Evolutionary conservation across 2,113 vertebrate genomes (phyloP).

Genomic region (Rhinolophus ferrumequinum): DNA sequence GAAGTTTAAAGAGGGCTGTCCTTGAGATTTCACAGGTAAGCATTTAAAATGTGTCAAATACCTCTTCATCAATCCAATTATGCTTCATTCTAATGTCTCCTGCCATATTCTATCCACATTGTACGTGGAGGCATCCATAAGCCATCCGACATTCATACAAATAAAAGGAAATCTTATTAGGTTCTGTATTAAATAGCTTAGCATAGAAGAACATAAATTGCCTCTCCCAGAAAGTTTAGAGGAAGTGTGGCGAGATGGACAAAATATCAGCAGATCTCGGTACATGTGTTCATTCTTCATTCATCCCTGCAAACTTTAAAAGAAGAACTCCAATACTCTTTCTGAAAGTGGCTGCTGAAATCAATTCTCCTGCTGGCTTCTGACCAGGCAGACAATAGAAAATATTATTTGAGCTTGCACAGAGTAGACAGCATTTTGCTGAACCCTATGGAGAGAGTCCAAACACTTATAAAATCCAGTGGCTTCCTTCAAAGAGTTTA

Average conservation of each 20-base stretch:
- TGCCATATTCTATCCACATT: background rate
- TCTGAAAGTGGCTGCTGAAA: background rate
- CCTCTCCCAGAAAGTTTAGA: background rate
- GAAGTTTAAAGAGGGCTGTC: background rate
- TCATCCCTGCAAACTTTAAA: background rate
- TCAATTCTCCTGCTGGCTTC: background rate
- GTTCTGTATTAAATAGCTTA: background rate
- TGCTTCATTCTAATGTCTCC: background rate
- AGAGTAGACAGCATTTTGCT: background rate
- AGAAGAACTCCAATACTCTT: background rate
- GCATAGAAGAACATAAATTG: background rate
- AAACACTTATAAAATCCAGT: background rate
- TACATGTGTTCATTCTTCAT: background rate
- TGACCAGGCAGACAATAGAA: background rate
- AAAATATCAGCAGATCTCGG: background rate
- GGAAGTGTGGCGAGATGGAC: background rate
- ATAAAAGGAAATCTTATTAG: background rate
- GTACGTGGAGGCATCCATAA: background rate
- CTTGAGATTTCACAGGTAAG: background rate
- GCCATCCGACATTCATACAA: background rate
- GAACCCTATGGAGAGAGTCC: background rate
- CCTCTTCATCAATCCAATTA: background rate
- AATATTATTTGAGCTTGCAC: background rate
- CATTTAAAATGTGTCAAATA: conserved; percentile 4
- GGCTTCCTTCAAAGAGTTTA: background rate